These are phyloP conservation scores for Luidia sarsii DNA, from an alignment of 53 echinoderm and acorn worm species.

Conservation along the genomic window DNA sequence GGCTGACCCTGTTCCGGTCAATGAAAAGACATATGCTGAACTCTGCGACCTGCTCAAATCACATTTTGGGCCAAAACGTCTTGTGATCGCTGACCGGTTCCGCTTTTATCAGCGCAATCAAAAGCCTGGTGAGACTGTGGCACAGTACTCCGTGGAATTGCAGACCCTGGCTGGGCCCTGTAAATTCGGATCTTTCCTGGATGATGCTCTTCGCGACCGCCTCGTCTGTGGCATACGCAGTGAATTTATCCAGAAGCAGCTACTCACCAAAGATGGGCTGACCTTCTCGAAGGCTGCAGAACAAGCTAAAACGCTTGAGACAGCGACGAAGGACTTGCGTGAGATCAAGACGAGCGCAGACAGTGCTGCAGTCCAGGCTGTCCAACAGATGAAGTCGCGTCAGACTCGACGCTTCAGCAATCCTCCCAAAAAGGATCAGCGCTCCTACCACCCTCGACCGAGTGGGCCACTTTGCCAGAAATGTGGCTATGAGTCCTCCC, in stretches of 20 bases:
- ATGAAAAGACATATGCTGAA: not conserved
- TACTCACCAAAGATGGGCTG: slow-evolving; percentile 52
- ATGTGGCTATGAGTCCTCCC: not conserved
- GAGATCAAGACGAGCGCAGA: slow-evolving; percentile 9
- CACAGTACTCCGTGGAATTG: slow-evolving; percentile 48
- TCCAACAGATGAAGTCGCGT: not conserved
- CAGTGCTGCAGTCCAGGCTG: slow-evolving; percentile 6
- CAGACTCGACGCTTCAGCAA: not conserved
- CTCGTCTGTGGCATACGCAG: slow-evolving; percentile 53
- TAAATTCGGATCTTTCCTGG: slow-evolving; percentile 53
- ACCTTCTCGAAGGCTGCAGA: slow-evolving; percentile 44
- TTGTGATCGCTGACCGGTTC: slow-evolving; percentile 62
- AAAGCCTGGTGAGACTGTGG: slow-evolving; percentile 43
- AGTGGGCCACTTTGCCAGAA: not conserved
- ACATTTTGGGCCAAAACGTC: slow-evolving; percentile 48
- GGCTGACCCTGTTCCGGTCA: not conserved
- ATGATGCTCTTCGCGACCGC: slow-evolving; percentile 54
- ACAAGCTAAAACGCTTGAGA: not conserved
- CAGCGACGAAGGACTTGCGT: slow-evolving; percentile 3
- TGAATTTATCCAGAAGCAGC: slow-evolving; percentile 33
- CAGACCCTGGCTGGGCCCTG: slow-evolving; percentile 51
- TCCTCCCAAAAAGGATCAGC: not conserved
- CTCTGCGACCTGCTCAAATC: not conserved
- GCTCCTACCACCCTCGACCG: not conserved
- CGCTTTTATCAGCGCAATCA: slow-evolving; percentile 60